A percentile compares a stretch with the other conserved stretches of the same genome.
Conservation (phyloP, 2,113 vertebrate species). For the Corythornis cristatus region DNA sequence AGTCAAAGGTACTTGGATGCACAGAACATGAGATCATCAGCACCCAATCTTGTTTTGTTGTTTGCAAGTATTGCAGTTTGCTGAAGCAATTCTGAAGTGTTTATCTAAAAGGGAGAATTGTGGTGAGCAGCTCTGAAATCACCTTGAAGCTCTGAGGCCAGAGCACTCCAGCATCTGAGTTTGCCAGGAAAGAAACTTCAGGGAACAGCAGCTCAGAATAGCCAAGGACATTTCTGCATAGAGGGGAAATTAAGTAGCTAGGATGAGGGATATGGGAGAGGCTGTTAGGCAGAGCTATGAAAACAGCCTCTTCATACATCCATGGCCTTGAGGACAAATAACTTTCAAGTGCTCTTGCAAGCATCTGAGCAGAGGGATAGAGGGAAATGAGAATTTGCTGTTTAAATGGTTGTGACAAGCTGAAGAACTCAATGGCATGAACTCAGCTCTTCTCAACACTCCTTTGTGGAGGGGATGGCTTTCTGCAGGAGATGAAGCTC, state of each 20-base stretch:
- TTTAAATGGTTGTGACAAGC: not conserved
- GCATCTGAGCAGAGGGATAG: not conserved
- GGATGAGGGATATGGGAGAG: not conserved
- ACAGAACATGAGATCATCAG: not conserved
- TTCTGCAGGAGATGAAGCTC: not conserved
- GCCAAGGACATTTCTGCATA: not conserved
- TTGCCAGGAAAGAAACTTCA: slow-evolving; percentile 16
- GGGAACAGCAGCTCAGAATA: not conserved
- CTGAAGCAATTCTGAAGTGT: slow-evolving; percentile 35
- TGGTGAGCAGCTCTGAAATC: not conserved
- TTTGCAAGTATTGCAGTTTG: not conserved
- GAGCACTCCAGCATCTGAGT: not conserved
- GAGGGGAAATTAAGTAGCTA: not conserved
- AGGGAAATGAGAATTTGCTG: not conserved
- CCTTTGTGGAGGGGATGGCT: not conserved
- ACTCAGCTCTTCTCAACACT: not conserved
- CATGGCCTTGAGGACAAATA: slow-evolving; percentile 13
- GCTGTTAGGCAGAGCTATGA: not conserved
- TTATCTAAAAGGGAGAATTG: not conserved
- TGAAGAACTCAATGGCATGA: not conserved
- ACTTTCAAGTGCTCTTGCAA: not conserved
- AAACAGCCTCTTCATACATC: not conserved
- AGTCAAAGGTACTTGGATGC: not conserved
- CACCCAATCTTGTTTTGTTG: not conserved
- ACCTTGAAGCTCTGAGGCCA: not conserved